These are phyloP conservation scores for Chesias legatella DNA, from an alignment of 2,888 invertebrate genomes.

Conservation along the genomic window DNA sequence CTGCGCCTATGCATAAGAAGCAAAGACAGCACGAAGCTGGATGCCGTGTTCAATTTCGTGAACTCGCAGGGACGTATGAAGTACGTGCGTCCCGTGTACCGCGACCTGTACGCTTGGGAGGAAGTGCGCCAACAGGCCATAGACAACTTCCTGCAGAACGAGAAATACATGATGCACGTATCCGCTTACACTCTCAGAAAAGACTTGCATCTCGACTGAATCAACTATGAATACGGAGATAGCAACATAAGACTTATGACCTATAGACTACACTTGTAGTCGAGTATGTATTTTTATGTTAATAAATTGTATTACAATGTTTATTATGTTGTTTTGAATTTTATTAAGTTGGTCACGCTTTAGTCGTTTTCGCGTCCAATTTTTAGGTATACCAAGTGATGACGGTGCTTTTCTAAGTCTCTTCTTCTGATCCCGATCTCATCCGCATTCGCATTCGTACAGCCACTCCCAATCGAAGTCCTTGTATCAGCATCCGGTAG, in stretches of 20 bases:
- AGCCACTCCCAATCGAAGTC: too few relatives aligned
- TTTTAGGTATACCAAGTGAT: too few relatives aligned
- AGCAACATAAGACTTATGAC: conserved; percentile 2
- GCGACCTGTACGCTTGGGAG: conserved; percentile 91
- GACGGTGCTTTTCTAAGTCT: too few relatives aligned
- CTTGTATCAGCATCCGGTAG: too few relatives aligned
- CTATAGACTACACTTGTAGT: not conserved
- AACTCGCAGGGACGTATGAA: conserved; percentile 95
- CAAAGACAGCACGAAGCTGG: conserved; percentile 83
- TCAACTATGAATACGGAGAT: conserved; percentile 13
- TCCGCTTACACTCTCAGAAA: conserved; percentile 86
- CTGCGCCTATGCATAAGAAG: conserved; percentile 88
- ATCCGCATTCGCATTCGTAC: too few relatives aligned
- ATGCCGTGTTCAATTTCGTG: conserved; percentile 87
- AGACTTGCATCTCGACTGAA: conserved; percentile 82
- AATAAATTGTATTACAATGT: conserved; percentile 14
- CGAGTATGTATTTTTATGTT: conserved; percentile 6
- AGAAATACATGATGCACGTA: conserved; percentile 91
- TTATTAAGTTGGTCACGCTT: too few relatives aligned
- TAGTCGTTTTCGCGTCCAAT: too few relatives aligned
- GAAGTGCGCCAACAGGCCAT: conserved; percentile 84
- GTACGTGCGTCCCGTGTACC: conserved; percentile 92
- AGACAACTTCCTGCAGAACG: conserved; percentile 85
- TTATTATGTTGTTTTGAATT: conserved; percentile 5
- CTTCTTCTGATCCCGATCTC: too few relatives aligned